Conservation (phyloP, 2,888 invertebrate species). For the Argyresthia goedartella region DNA sequence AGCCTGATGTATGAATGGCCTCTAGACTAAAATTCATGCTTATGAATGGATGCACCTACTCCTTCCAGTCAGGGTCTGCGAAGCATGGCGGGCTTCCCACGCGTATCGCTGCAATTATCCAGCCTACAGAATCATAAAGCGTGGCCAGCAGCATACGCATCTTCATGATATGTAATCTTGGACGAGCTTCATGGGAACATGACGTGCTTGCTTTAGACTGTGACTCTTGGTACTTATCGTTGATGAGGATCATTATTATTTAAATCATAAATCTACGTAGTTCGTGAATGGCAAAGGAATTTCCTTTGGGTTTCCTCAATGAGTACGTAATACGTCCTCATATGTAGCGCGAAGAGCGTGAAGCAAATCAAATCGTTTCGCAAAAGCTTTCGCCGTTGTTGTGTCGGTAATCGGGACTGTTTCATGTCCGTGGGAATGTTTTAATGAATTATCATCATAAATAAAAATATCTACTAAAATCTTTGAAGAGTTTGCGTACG, state of each 20-base stretch:
- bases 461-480: too few relatives aligned
- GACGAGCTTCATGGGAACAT: constrained; percentile 43
- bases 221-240: constrained; percentile 23
- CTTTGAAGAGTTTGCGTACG: too few relatives aligned
- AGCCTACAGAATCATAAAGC: constrained; percentile 26
- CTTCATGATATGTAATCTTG: constrained; percentile 35
- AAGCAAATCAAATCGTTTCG: not conserved
- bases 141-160: constrained; percentile 22
- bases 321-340: not conserved
- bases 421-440: too few relatives aligned
- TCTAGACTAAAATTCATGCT: too few relatives aligned
- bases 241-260: not conserved
- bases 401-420: not conserved
- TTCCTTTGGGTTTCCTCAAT: not conserved
- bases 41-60: constrained; percentile 2
- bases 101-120: constrained; percentile 22
- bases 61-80: constrained; percentile 1
- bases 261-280: too few relatives aligned
- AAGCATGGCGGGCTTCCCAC: constrained; percentile 21
- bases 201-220: constrained; percentile 48
- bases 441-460: too few relatives aligned
- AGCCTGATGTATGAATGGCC: too few relatives aligned
- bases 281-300: not conserved
- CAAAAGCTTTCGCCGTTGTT: not conserved
- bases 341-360: not conserved